Evolutionary conservation across 1,140 invertebrate genomes (phyloP), one percentile per base, ranked within the genome.

Genomic region (Psix sp.): DNA sequence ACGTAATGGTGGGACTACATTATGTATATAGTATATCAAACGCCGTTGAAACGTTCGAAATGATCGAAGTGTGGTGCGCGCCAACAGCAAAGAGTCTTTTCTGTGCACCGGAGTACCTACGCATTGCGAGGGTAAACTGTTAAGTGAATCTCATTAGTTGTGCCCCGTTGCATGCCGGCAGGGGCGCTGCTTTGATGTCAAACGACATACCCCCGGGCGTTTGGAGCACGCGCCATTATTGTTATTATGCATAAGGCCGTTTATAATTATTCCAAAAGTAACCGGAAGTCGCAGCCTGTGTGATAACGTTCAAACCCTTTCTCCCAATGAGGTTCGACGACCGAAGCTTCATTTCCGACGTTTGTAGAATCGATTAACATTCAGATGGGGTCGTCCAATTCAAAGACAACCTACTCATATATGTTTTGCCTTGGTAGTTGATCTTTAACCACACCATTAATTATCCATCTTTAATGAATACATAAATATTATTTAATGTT

Each of bases 61-160:
- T 74, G 70, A 77, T 68, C 72, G 72, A 65, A 74, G 72, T 72
- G 59, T 68, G 65, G 43, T 71, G 71, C 38, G 49, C 46, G 56
- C 59, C 56, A 63, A 35, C 66, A 77, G 72, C 67, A 77, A 73
- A 74, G 66, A 75, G 72, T 71, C 72, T 77, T 76, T 76, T 74
- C 66, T 77, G 75, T 74, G 56, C 67, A 72, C 54, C 46, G 52
- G 52, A 68, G 73, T 74, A 62, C 73, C 60, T 66, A 62, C 63
- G 74, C 67, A 62, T 45, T 48, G 76, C 70, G 67, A 77, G 77
- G 63, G 78, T 78, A 81, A 81, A 81, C 78, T 78, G 80, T 82
- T 84, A 86, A 85, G 84, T 87, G 85, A 87, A 86, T 87, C 84
- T 85, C 84, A 86, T 86, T 86, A 86, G 82, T 85, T 78, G 76